Conservation (phyloP, 2,888 invertebrate species). For the Microchrysa polita region DNA sequence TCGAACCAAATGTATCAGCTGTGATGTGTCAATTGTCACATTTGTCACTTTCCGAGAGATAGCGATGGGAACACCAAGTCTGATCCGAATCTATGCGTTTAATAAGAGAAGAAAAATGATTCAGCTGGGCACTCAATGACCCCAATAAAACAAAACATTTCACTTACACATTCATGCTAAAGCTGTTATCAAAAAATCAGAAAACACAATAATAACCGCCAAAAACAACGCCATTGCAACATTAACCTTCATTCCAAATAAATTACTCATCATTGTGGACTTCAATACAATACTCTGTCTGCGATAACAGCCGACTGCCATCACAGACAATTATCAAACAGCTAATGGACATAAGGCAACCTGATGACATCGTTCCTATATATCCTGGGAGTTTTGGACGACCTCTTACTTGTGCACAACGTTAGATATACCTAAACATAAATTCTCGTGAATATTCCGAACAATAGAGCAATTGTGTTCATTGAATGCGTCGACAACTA, state of each 20-base stretch:
- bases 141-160: too few species aligned
- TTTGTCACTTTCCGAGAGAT: too few species aligned
- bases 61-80: too few species aligned
- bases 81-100: too few species aligned
- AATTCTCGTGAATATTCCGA: slow-evolving; percentile 36
- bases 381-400: slow-evolving; percentile 16
- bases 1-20: too few species aligned
- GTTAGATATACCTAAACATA: slow-evolving; percentile 26
- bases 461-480: slow-evolving; percentile 40
- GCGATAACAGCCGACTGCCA: slow-evolving; percentile 17
- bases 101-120: too few species aligned
- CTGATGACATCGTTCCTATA: slow-evolving; percentile 33
- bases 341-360: slow-evolving; percentile 40
- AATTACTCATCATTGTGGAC: slow-evolving; percentile 21
- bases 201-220: neutral
- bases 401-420: neutral
- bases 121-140: too few species aligned
- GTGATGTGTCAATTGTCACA: too few species aligned
- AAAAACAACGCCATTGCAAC: neutral
- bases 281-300: too few species aligned
- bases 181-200: too few species aligned
- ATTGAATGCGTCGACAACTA: slow-evolving; percentile 36
- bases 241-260: slow-evolving; percentile 8
- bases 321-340: slow-evolving; percentile 41
- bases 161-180: too few species aligned